Conservation (phyloP, 2,888 invertebrate species). For the Calameuta filiformis region DNA sequence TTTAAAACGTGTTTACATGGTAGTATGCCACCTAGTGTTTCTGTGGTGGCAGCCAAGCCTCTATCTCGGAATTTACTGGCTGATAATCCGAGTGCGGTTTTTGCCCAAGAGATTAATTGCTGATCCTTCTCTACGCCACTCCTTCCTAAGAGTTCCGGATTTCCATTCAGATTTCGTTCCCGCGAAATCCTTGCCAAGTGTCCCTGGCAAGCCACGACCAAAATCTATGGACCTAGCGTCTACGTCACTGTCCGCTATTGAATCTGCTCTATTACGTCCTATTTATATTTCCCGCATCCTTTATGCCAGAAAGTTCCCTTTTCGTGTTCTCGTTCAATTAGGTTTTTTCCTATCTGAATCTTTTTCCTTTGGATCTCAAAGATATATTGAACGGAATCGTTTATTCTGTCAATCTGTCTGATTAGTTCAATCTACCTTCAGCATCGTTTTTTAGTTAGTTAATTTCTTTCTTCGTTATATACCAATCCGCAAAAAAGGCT, state of each 20-base stretch:
- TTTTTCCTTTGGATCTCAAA: background rate
- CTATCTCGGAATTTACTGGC: slow-evolving; percentile 24
- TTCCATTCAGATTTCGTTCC: slow-evolving; percentile 3
- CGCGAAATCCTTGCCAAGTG: slow-evolving; percentile 12
- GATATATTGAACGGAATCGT: background rate
- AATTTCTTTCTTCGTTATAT: background rate
- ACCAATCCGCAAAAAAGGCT: background rate
- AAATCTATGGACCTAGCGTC: slow-evolving; percentile 15
- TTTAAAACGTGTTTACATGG: slow-evolving; percentile 10
- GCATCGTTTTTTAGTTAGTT: background rate
- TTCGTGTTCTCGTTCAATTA: background rate
- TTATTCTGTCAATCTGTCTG: background rate
- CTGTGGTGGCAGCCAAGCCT: slow-evolving; percentile 13
- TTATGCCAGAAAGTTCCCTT: background rate
- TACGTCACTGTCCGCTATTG: background rate
- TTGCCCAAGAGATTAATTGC: slow-evolving; percentile 23
- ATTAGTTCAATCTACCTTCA: background rate
- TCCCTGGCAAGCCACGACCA: slow-evolving; percentile 17
- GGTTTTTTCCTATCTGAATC: background rate
- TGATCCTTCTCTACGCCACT: slow-evolving; percentile 16
- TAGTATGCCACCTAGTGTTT: slow-evolving; percentile 13
- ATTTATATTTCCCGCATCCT: background rate
- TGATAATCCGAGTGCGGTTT: slow-evolving; percentile 24
- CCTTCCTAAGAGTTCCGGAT: background rate
- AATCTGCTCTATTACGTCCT: background rate